phyloP scores from a whole-genome alignment of 2,888 invertebrate species.

The Drosophila monieri region DNA sequence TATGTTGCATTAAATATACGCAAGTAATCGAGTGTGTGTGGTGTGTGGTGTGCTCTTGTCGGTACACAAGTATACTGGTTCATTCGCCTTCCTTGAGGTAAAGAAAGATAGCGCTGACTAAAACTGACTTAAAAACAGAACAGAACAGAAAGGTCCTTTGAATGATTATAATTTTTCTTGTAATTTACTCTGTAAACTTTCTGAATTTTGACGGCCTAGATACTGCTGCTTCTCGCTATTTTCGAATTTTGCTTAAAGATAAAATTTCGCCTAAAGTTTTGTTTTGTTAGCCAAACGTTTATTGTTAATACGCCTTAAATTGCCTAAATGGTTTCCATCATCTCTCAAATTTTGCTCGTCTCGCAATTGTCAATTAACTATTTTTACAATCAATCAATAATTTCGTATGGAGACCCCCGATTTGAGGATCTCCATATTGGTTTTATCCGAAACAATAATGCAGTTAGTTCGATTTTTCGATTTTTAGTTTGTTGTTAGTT shows the following conservation, averaged over 20 bases:
- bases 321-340: constrained; percentile 74
- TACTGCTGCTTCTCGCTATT: constrained; percentile 47
- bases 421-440: constrained; percentile 63
- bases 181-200: constrained; percentile 12
- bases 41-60: constrained; percentile 45
- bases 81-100: constrained; percentile 45
- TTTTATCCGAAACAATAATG: constrained; percentile 80
- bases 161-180: constrained; percentile 26
- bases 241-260: constrained; percentile 70
- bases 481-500: constrained; percentile 49
- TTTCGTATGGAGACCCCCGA: constrained; percentile 68
- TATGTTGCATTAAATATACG: constrained; percentile 62
- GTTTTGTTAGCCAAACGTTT: constrained; percentile 75
- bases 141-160: constrained; percentile 42
- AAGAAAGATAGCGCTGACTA: constrained; percentile 47
- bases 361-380: constrained; percentile 70
- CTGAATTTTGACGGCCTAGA: constrained; percentile 49
- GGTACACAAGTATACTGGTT: constrained; percentile 55
- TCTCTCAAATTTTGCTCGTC: constrained; percentile 53
- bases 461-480: constrained; percentile 36
- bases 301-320: constrained; percentile 83
- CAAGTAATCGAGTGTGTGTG: constrained; percentile 33
- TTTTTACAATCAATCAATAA: constrained; percentile 78
- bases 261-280: constrained; percentile 81
- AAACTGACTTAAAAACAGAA: constrained; percentile 58